Evolutionary conservation across 1,140 invertebrate species (phyloP).

Genomic region (Cephus cinctus): DNA sequence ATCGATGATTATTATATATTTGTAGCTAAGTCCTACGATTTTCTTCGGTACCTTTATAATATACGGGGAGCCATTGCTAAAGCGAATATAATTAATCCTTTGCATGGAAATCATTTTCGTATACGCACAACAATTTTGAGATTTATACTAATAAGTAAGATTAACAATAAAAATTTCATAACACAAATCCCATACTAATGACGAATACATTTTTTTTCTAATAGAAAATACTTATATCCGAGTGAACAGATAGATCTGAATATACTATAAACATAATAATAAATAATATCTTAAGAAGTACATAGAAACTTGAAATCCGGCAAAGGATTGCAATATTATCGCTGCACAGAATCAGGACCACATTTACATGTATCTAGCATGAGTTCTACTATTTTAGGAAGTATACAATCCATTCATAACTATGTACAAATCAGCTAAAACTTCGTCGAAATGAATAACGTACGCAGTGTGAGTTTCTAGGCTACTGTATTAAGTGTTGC

Average conservation of each 20-base stretch:
- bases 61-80: background rate
- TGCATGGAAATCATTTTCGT: too few relatives aligned
- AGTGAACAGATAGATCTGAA: too few relatives aligned
- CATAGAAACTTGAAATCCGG: background rate
- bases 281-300: too few relatives aligned
- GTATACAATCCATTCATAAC: constrained; percentile 15
- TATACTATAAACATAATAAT: too few relatives aligned
- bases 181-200: too few relatives aligned
- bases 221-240: too few relatives aligned
- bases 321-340: background rate
- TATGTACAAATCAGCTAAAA: constrained; percentile 36
- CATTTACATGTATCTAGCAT: constrained; percentile 5
- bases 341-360: background rate
- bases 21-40: too few relatives aligned
- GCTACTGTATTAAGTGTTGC: constrained; percentile 36
- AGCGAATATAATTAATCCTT: background rate
- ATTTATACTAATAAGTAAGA: too few relatives aligned
- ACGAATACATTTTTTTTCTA: too few relatives aligned
- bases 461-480: background rate
- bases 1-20: background rate
- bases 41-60: too few relatives aligned
- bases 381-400: constrained; percentile 12
- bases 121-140: too few relatives aligned
- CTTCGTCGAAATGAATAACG: constrained; percentile 13
- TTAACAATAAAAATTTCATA: too few relatives aligned